Conservation (phyloP, 2,888 invertebrate genomes). For the Drosophila stalkeri region DNA sequence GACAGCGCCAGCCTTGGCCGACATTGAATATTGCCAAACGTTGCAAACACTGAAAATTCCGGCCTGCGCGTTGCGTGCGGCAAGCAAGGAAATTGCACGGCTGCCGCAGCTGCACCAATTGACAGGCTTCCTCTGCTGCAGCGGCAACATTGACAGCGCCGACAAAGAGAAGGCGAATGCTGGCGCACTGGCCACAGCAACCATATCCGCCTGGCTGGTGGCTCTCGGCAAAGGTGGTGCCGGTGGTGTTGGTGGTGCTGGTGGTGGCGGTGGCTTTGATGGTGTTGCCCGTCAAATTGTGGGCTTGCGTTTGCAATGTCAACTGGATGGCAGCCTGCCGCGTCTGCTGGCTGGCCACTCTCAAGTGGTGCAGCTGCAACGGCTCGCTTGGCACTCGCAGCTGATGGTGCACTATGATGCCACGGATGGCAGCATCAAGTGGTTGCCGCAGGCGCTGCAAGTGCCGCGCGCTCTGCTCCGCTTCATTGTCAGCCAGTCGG, state of each 20-base stretch:
- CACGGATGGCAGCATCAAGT: constrained; percentile 64
- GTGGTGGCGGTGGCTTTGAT: constrained; percentile 1
- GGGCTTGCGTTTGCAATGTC: constrained; percentile 67
- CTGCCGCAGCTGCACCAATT: constrained; percentile 58
- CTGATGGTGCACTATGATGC: constrained; percentile 64
- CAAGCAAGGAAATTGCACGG: constrained; percentile 45
- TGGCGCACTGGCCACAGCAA: constrained; percentile 44
- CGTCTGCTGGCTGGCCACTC: constrained; percentile 37
- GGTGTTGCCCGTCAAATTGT: constrained; percentile 54
- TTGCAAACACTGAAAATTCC: constrained; percentile 57
- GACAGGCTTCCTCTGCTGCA: constrained; percentile 64
- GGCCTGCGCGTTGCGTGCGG: constrained; percentile 53
- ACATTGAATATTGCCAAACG: constrained; percentile 48
- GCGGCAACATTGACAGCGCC: constrained; percentile 25
- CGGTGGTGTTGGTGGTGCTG: neutral
- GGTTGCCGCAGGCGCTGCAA: constrained; percentile 68
- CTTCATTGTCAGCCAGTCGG: constrained; percentile 59
- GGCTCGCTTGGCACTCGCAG: constrained; percentile 67
- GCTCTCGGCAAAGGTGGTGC: constrained; percentile 21
- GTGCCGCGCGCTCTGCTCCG: constrained; percentile 51
- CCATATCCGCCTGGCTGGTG: constrained; percentile 56
- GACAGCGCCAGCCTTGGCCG: constrained; percentile 14
- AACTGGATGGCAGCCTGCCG: constrained; percentile 61
- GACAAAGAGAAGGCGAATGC: constrained; percentile 44
- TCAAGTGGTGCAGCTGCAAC: constrained; percentile 49